Evolutionary conservation across 92 coral and sea anemone genomes (phyloP), one percentile per base, ranked within the genome.

Genomic region (Paramuricea clavata): DNA sequence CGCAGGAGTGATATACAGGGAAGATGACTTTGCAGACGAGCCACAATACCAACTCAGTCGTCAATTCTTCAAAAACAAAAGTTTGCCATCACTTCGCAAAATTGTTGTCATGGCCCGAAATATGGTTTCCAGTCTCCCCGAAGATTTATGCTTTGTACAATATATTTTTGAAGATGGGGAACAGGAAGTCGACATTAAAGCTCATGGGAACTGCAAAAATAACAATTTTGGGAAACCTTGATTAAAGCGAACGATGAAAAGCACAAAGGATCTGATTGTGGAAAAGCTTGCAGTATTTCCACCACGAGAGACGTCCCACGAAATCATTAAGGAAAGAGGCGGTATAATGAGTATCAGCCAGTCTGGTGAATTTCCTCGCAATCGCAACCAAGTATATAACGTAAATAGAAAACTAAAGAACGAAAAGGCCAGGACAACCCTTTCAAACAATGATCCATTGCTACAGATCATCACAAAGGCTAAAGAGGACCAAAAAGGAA

Each of bases 341-440:
- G 92, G 89, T 16, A 68, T 85, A 33, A 78, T 76, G 86, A 73
- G 76, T 22, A 79, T 85, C 11, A 39, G 22, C 21, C 81, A 83
- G 17, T n/a, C 92, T 56, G 89, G 86, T 36, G 92, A 83, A 84
- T 76, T 83, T 83, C 89, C 92, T 23, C 69, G 91, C 33, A 74
- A 87, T 30, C 78, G 78, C 49, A 16, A 5, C 52, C 91, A 87
- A 56, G 36, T 87, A 15, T 87, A 87, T 83, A 69, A 87, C 59
- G 36, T 81, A 1, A 72, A 72, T 31, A 88, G 87, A 49, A 56
- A 81, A 32, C n/a, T 74, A 60, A 72, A 75, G 77, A 23, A 64
- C 0, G 35, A 32, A 30, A 72, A 72, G 22, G 82, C 6, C 30
- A 60, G 16, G 19, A 31, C 88, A 15, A 10, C 71, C 1, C 0